Evolutionary conservation across 2,113 vertebrate species (phyloP).

Genomic region (Chaetops frenatus): DNA sequence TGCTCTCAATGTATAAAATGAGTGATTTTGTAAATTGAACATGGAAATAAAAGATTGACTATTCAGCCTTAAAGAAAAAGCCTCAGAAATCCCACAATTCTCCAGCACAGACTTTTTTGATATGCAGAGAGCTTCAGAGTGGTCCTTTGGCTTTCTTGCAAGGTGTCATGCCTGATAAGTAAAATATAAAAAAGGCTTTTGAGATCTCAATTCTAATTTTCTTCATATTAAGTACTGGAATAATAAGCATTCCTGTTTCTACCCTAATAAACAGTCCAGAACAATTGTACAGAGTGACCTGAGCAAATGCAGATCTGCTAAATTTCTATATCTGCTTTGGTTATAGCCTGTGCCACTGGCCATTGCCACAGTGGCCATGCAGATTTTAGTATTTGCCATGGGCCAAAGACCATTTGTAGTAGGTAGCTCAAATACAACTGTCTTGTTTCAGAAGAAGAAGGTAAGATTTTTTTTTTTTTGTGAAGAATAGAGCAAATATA

Average conservation of each 20-base stretch:
- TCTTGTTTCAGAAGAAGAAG: not conserved
- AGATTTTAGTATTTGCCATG: not conserved
- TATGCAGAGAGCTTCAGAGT: not conserved
- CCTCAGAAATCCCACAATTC: not conserved
- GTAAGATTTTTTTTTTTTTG: too few relatives aligned
- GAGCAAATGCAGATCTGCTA: not conserved
- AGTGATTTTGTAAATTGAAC: not conserved
- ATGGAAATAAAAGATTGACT: not conserved
- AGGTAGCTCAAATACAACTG: not conserved
- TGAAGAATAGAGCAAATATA: too few relatives aligned
- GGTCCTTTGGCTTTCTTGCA: not conserved
- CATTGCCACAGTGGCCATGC: not conserved
- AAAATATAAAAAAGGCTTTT: not conserved
- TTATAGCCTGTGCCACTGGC: not conserved
- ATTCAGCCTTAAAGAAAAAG: not conserved
- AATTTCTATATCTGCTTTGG: not conserved
- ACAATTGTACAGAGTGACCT: rapidly evolving
- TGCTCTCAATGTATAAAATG: not conserved
- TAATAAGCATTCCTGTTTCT: not conserved
- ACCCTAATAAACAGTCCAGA: not conserved
- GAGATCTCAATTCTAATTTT: not conserved
- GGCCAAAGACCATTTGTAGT: not conserved
- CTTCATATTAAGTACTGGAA: not conserved
- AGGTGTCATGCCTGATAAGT: not conserved
- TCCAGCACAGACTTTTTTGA: not conserved